phyloP scores from a whole-genome alignment of 2,797 vertebrate genomes.

The Enteromius paludinosus region DNA sequence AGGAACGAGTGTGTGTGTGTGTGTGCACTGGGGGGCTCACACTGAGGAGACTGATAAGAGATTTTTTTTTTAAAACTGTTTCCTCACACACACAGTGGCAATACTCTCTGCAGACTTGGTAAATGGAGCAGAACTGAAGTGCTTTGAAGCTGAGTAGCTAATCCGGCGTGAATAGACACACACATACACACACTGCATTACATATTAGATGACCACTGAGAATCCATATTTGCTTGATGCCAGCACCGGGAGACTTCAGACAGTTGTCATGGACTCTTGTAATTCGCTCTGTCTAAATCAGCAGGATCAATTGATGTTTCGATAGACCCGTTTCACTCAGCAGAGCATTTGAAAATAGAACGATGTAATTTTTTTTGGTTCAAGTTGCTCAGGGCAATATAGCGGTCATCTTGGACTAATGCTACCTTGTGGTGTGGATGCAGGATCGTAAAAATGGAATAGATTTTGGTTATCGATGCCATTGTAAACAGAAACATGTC shows the following conservation, averaged over 20 bases:
- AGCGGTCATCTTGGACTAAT: neutral
- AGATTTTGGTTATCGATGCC: neutral
- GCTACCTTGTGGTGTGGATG: slow-evolving; percentile 5
- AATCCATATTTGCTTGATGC: slow-evolving; percentile 43
- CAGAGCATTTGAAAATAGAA: neutral
- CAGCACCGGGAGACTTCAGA: slow-evolving; percentile 3
- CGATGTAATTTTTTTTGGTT: neutral
- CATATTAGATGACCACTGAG: slow-evolving; percentile 52
- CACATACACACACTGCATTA: slow-evolving; percentile 60
- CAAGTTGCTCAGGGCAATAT: neutral
- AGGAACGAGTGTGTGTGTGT: slow-evolving; percentile 25
- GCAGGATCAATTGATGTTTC: slow-evolving; percentile 14
- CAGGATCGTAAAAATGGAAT: neutral
- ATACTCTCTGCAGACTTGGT: slow-evolving; percentile 62
- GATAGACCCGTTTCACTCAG: neutral
- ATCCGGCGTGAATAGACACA: slow-evolving; percentile 77
- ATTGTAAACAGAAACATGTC: neutral
- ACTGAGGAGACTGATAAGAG: slow-evolving; percentile 14
- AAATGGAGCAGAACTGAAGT: slow-evolving; percentile 85
- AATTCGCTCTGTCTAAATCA: slow-evolving; percentile 29
- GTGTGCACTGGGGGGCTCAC: slow-evolving; percentile 1
- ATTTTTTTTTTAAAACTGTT: slow-evolving; percentile 35
- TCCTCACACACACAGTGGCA: slow-evolving; percentile 48
- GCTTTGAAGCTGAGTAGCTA: slow-evolving; percentile 81
- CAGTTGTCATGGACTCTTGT: slow-evolving; percentile 20